Evolutionary conservation across 2,888 invertebrate genomes (phyloP).

Genomic region (Camptogramma bilineatum): DNA sequence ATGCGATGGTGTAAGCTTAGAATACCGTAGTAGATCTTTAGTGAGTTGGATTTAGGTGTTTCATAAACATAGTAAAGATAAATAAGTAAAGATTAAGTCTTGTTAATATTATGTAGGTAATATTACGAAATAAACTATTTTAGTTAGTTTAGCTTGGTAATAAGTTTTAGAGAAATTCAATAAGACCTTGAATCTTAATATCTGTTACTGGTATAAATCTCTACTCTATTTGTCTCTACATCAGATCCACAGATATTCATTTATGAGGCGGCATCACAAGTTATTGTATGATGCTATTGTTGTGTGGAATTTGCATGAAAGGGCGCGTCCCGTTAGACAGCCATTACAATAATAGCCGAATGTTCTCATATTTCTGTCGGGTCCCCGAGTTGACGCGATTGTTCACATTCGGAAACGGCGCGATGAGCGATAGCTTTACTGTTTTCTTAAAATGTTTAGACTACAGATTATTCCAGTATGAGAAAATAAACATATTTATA

Average conservation of each 20-base stretch:
- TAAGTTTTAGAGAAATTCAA: too few relatives aligned
- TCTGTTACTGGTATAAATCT: too few relatives aligned
- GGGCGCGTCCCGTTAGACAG: constrained; percentile 40
- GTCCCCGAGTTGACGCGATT: constrained; percentile 25
- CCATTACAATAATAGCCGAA: constrained; percentile 40
- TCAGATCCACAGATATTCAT: neutral
- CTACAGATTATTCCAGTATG: too few relatives aligned
- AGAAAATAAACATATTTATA: too few relatives aligned
- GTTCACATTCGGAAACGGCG: neutral
- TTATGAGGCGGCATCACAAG: neutral
- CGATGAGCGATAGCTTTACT: neutral
- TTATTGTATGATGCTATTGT: neutral
- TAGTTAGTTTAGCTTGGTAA: too few relatives aligned
- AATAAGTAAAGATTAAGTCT: neutral
- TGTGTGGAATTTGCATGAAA: constrained; percentile 15
- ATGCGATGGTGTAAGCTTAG: neutral
- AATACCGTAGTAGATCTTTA: neutral
- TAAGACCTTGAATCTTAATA: too few relatives aligned
- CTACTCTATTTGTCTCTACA: neutral
- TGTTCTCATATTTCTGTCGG: constrained; percentile 48
- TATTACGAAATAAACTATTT: too few relatives aligned
- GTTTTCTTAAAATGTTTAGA: too few relatives aligned
- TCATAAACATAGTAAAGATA: neutral
- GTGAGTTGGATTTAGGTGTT: neutral
- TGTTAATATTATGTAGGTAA: too few relatives aligned